Evolutionary conservation across 2,888 invertebrate species (phyloP), one percentile per base, ranked within the genome.

Genomic region (Lasioglossum pauxillum): DNA sequence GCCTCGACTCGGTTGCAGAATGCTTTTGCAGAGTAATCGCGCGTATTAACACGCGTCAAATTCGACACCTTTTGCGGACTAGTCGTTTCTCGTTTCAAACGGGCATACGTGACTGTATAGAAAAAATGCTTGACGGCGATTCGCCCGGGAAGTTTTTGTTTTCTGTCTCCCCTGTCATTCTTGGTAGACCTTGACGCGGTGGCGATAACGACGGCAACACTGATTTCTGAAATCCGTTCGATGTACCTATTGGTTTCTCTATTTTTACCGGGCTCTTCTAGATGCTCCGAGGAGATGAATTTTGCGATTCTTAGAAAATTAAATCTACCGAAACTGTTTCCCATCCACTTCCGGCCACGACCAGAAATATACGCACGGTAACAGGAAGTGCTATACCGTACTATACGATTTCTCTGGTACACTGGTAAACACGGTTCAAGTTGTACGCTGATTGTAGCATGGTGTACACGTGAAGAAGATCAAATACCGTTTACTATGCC

Each of bases 401-500:
- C 27, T 27, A n/a, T 69, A 35, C n/a, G 3, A 27, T 38, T 74
- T 57, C 7, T 31, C 8, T 8, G 14, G n/a, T 46, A 57, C 76
- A 71, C 49, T 67, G 74, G 12, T 73, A 81, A 74, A 77, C 73
- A 74, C 73, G 16, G 72, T 75, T 46, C 7, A 41, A 71, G 73
- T 49, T 77, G 19, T 35, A 73, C 80, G 75, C 49, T 75, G 75
- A 75, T 75, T 76, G 77, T 76, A 73, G 82, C 64, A 81, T 83
- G 75, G 73, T 74, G 75, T 53, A 27, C 75, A 72, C 73, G 83
- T 23, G 69, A 83, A 82, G 74, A 83, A 84, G 87, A 90, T 87
- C 84, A 82, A 80, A 89, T 88, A 88, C 90, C 90, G 90, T 88
- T 90, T 86, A 86, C 89, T 84, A 90, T 89, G 85, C 86, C 90